phyloP scores from a whole-genome alignment of 2,888 invertebrate genomes.

The Amiota mariae region DNA sequence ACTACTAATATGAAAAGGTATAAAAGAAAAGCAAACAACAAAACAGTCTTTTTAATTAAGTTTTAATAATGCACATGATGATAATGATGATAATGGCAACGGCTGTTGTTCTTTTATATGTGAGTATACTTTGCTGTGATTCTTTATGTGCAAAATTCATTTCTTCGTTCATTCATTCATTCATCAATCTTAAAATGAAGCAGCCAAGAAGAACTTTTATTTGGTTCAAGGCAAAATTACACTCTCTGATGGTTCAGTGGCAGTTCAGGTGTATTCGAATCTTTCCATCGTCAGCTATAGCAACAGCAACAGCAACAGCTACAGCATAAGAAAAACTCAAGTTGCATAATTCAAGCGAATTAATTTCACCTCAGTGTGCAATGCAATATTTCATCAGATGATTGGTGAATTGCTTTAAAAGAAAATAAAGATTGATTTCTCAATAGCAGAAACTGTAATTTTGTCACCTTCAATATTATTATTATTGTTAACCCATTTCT shows the following conservation, averaged over 20 bases:
- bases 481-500: too few species aligned
- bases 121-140: too few species aligned
- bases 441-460: too few species aligned
- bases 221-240: slow-evolving; percentile 11
- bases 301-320: neutral
- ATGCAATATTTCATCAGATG: neutral
- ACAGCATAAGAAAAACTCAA: neutral
- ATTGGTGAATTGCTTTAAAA: too few species aligned
- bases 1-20: too few species aligned
- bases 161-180: neutral
- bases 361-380: slow-evolving; percentile 7
- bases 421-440: too few species aligned
- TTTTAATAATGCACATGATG: neutral
- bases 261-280: neutral
- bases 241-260: neutral
- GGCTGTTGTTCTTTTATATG: neutral
- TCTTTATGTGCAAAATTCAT: too few species aligned
- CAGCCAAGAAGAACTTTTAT: neutral
- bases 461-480: too few species aligned
- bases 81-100: too few species aligned
- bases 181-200: slow-evolving; percentile 1
- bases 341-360: neutral
- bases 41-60: too few species aligned
- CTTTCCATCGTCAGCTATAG: neutral
- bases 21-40: too few species aligned